These are phyloP conservation scores for Hippoglossus hippoglossus DNA, from an alignment of 2,797 vertebrate genomes.

Conservation along the genomic window DNA sequence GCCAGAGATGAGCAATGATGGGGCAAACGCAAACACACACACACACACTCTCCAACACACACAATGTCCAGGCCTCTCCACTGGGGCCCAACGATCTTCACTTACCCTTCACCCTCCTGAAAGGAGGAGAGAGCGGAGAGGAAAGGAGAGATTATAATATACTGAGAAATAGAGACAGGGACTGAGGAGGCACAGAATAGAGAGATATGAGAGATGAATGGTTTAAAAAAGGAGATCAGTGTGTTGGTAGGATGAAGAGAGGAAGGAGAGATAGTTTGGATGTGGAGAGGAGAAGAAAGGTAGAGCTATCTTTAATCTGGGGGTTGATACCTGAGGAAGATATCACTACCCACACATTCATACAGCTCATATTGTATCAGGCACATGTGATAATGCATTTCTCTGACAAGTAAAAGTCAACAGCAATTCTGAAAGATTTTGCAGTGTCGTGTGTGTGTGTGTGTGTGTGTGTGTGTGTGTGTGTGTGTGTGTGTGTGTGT, in stretches of 20 bases:
- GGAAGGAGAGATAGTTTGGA: neutral
- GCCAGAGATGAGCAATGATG: slow-evolving; percentile 78
- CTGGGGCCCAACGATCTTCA: slow-evolving; percentile 73
- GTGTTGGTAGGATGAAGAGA: slow-evolving; percentile 2
- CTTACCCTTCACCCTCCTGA: slow-evolving; percentile 79
- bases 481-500: slow-evolving; percentile 2
- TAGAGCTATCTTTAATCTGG: slow-evolving; percentile 8
- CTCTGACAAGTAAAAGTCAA: slow-evolving; percentile 46
- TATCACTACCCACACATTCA: neutral
- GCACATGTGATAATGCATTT: slow-evolving; percentile 14
- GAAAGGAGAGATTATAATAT: slow-evolving; percentile 60
- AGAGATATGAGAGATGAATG: slow-evolving; percentile 13
- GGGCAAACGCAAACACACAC: slow-evolving; percentile 46
- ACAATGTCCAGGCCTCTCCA: slow-evolving; percentile 53
- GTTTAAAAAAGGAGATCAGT: slow-evolving; percentile 7
- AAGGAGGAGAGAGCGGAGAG: slow-evolving; percentile 45
- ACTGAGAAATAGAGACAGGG: slow-evolving; percentile 42
- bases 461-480: slow-evolving; percentile 7
- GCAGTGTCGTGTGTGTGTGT: too few species aligned
- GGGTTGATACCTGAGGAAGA: neutral
- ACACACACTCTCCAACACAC: slow-evolving; percentile 24
- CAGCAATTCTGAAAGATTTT: slow-evolving; percentile 7
- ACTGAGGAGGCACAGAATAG: slow-evolving; percentile 14
- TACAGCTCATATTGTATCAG: neutral
- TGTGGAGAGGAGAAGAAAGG: slow-evolving; percentile 1